These are phyloP conservation scores for Ctenopoma multispine DNA, from an alignment of 2,797 vertebrate species.

Conservation along the genomic window DNA sequence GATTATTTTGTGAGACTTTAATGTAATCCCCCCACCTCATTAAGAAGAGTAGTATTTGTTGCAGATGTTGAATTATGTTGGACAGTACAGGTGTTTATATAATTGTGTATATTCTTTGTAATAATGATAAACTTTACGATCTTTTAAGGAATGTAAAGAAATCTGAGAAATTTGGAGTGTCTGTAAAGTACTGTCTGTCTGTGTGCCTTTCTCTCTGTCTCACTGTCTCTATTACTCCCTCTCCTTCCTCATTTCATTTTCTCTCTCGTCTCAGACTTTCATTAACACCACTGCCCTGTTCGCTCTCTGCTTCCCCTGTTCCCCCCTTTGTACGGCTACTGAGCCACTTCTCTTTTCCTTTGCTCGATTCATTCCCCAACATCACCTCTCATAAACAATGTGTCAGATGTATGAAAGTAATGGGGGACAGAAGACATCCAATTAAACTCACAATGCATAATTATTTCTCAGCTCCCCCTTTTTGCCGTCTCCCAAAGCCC, in stretches of 20 bases:
- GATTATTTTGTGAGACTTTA: neutral
- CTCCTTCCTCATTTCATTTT: conserved; percentile 66
- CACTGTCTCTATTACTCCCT: conserved; percentile 53
- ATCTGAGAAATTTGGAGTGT: conserved; percentile 27
- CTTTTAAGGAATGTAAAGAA: conserved; percentile 19
- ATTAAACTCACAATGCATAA: conserved; percentile 82
- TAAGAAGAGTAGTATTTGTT: neutral
- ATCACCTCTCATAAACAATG: conserved; percentile 70
- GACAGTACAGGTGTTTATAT: neutral
- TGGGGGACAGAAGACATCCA: conserved; percentile 72
- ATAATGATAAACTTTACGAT: too few relatives aligned
- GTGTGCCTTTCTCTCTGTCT: conserved; percentile 23
- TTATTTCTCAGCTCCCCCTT: conserved; percentile 66
- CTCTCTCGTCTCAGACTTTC: conserved; percentile 62
- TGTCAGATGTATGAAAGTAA: conserved; percentile 73
- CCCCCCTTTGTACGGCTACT: conserved; percentile 36
- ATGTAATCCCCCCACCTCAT: neutral
- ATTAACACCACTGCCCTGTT: conserved; percentile 70
- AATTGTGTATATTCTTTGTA: neutral
- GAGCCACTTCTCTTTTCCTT: conserved; percentile 42
- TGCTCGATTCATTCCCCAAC: conserved; percentile 40
- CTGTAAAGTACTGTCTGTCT: too few relatives aligned
- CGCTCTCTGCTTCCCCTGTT: conserved; percentile 48
- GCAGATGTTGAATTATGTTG: neutral
- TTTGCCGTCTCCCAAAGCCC: conserved; percentile 50